Base-by-base conservation (phyloP, 1,140 invertebrate genomes). In the Drosophila sechellia region DNA sequence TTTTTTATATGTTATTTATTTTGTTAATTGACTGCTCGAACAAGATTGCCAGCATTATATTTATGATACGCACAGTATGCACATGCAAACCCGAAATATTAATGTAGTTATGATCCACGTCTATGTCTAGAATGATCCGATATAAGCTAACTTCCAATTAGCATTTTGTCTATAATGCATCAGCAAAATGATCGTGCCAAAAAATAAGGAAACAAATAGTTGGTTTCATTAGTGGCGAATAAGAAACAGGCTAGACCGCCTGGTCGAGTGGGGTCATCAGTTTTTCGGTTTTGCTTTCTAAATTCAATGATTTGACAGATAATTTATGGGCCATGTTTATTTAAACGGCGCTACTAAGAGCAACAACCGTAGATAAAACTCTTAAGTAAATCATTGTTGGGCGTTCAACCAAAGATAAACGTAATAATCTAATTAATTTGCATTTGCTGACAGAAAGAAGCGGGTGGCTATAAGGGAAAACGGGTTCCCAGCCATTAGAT, bases 341-440 rank as follows among this genome's bases (percentile, higher is more conserved):
- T 72, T 86, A 86, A 89, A 61, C 65, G 71, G 53, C 61, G 64
- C 75, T 65, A 72, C 77, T 59, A 84, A 64, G 58, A 71, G 73
- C 72, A 57, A 72, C 79, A 71, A 58, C 59, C 61, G 63, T 79
- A 68, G 75, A 73, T 75, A 54, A 70, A 76, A 54, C 45, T 61
- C 68, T 64, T 75, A 73, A 46, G 64, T 81, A 89, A 86, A 86
- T 83, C 84, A 86, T 81, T 83, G 10, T 45, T 89, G 58, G 65
- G 70, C 74, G 77, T 87, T 56, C 72, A 58, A 57, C 39, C 39
- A 45, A 65, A 71, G 31, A 80, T 70, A 81, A 86, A 56, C 79
- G 65, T 79, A 89, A 75, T 81, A 86, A 66, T 75, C 74, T 48
- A 74, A 77, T 84, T 74, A 77, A 89, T 89, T 87, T 64, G 76